Base-by-base conservation (phyloP, 2,113 vertebrate species). In the Oncorhynchus masou region DNA sequence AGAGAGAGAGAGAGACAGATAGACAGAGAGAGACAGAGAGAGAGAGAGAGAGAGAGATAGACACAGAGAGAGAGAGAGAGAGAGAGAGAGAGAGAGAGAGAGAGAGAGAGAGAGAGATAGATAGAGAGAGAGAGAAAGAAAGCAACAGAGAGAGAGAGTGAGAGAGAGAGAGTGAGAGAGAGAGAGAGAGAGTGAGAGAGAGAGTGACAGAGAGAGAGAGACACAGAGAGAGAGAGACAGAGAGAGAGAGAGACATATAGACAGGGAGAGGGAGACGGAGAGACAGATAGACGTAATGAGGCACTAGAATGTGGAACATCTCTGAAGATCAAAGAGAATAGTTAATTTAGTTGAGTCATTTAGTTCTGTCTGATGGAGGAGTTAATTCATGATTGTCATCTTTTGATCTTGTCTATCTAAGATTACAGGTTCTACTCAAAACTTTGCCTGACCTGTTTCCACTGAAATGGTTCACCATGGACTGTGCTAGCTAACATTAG, bases 331-430 rank as follows among this genome's bases (percentile, higher is more conserved):
- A 86, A 77, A 78, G 76, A 83, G 87, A 92, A 92, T 84, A 90
- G 82, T 15, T 51, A 0, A 34, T 34, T 34, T 84, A 90, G 82
- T 80, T 88, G 81, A 90, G 88, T 82, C 81, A 84, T 87, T 89
- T 74, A 65, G 57, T 86, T 88, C 80, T 77, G 82, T 90, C 82
- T 92, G 88, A 87, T 87, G 86, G 87, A 82, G 82, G 86, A 90
- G 87, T 89, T 86, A 85, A 39, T 59, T 81, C 85, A 85, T 86
- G 87, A 91, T 92, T 88, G 70, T 89, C 87, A 89, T 85, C 45
- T 82, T 89, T 86, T 88, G 59, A 75, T 77, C 80, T 76, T 83
- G 79, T 83, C 74, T 77, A 84, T 78, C 77, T 83, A 68, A 29
- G 76, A 88, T 84, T 84, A 16, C 49, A 51, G 11, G 49, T 51